Percentiles rank a stretch among this genome's conserved stretches.
Conservation (phyloP, 2,888 invertebrate species). For the Polymixis flavicincta region DNA sequence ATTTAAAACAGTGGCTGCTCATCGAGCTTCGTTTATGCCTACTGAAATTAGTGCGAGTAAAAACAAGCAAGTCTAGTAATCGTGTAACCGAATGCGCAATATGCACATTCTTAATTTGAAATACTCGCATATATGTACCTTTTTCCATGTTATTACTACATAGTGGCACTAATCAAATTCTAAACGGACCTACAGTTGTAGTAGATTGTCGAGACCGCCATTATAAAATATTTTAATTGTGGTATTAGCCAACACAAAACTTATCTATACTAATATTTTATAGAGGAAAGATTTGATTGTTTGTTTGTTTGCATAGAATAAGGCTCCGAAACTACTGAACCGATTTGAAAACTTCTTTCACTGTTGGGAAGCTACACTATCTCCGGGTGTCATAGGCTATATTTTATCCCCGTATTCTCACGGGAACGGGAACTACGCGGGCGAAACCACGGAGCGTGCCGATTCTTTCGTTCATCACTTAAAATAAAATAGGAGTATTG, state of each 20-base stretch:
- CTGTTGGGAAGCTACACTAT: too few relatives aligned
- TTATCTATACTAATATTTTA: too few relatives aligned
- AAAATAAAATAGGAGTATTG: too few relatives aligned
- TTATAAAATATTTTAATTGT: conserved; percentile 8
- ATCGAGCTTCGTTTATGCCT: conserved; percentile 6
- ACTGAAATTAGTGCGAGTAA: conserved; percentile 19
- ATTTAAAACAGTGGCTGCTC: neutral
- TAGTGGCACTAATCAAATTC: conserved; percentile 24
- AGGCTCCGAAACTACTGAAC: too few relatives aligned
- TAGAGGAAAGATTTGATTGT: too few relatives aligned
- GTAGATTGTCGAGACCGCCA: neutral
- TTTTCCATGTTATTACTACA: conserved; percentile 3
- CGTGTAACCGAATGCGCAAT: neutral
- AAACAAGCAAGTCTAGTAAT: conserved; percentile 3
- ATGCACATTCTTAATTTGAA: conserved; percentile 20
- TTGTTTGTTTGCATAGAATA: too few relatives aligned
- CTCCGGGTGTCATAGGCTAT: too few relatives aligned
- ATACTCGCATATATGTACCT: conserved; percentile 1
- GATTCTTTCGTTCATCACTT: neutral
- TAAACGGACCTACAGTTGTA: neutral
- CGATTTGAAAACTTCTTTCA: too few relatives aligned
- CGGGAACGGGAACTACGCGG: too few relatives aligned
- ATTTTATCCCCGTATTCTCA: too few relatives aligned
- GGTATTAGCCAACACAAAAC: neutral
- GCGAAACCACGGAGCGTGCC: too few relatives aligned